Evolutionary conservation across 2,888 invertebrate species (phyloP).

Genomic region (Hemithea aestivaria): DNA sequence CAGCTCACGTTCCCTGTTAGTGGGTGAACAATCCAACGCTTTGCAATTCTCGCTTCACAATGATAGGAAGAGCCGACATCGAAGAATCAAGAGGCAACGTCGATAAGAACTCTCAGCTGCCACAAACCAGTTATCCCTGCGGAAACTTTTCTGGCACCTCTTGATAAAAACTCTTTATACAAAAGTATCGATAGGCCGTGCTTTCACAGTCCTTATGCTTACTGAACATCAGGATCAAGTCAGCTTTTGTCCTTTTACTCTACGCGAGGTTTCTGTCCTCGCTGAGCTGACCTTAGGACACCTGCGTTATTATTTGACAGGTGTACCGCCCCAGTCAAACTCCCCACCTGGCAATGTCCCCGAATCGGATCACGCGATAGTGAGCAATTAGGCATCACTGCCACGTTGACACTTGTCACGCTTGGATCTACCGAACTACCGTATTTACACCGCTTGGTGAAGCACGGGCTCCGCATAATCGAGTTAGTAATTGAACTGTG

Average conservation of each 20-base stretch:
- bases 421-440: conserved; percentile 49
- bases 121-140: conserved; percentile 84
- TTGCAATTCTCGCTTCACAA: conserved; percentile 85
- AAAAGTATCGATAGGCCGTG: conserved; percentile 84
- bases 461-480: conserved; percentile 35
- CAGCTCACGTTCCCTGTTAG: conserved; percentile 83
- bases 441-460: conserved; percentile 21
- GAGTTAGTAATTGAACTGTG: conserved; percentile 48
- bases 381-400: conserved; percentile 43
- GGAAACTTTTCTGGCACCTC: conserved; percentile 86
- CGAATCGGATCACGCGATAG: conserved; percentile 73
- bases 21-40: conserved; percentile 86
- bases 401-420: conserved; percentile 78
- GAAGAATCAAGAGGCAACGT: conserved; percentile 85
- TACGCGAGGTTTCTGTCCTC: conserved; percentile 85
- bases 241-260: conserved; percentile 85
- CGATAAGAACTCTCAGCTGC: conserved; percentile 82
- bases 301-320: conserved; percentile 83
- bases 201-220: conserved; percentile 82
- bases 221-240: conserved; percentile 83
- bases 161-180: conserved; percentile 77
- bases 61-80: conserved; percentile 88
- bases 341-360: conserved; percentile 81
- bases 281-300: conserved; percentile 81
- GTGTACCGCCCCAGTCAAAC: conserved; percentile 84